Evolutionary conservation across 2,113 vertebrate species (phyloP), one percentile per base, ranked within the genome.

Genomic region (Ictidomys tridecemlineatus): DNA sequence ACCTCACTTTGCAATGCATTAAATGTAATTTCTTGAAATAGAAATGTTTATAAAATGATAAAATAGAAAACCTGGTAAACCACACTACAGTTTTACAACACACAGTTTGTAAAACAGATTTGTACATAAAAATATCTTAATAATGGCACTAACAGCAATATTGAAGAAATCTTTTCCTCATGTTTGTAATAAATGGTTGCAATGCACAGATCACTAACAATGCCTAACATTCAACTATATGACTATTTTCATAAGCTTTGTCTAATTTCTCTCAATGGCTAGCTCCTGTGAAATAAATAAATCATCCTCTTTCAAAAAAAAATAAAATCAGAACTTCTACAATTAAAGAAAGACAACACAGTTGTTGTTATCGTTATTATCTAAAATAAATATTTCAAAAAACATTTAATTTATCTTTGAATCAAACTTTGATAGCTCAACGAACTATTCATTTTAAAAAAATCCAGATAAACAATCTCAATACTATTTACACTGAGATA

Each of bases 381-480:
- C 53, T 90, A 94, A 96, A 97, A 48, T 74, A 96, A 97, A 80
- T 16, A 45, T 45, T 85, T 93, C 48, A 96, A 86, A 97, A 96
- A 93, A 53, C 26, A 95, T 7, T 45, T 85, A 89, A 24, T 87
- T 45, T 94, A 80, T 56, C 63, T 92, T 30, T 96, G 58, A 95
- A 91, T 93, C 83, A 85, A 96, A 94, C 51, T 89, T 80, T 76
- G 39, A 89, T 18, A 85, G 48, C 0, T 91, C 14, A 89, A 97
- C 67, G 85, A 93, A 56, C 45, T 94, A 16, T 34, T 89, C 53
- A 67, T 17, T 17, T 48, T n/a, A 78, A 87, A 82, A 87, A 88
- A 42, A 86, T 58, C 39, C 69, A 96, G 74, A 78, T 63, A 89
- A 88, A 77, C 7, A 70, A 65, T 51, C 58, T 90, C 58, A 78